Evolutionary conservation across 2,113 vertebrate species (phyloP).

Genomic region (Eidolon helvum): DNA sequence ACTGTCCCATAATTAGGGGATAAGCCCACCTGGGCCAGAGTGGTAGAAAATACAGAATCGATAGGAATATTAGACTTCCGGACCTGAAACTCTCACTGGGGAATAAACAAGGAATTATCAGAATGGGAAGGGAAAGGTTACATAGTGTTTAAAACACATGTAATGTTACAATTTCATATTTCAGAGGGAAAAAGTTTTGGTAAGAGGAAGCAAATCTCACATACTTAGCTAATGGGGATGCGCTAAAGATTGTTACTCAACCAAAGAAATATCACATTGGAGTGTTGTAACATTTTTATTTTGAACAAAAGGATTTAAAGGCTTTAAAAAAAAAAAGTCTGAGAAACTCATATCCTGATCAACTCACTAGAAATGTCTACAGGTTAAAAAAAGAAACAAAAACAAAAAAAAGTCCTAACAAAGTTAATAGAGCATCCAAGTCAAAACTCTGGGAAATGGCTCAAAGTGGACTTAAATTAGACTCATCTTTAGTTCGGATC

Average conservation of each 20-base stretch:
- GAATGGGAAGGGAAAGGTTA: background rate
- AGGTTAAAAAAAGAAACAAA: background rate
- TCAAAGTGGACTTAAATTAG: background rate
- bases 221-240: background rate
- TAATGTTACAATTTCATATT: background rate
- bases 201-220: constrained; percentile 15
- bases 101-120: background rate
- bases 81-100: background rate
- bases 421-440: background rate
- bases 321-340: background rate
- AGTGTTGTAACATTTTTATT: background rate
- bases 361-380: background rate
- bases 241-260: background rate
- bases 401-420: background rate
- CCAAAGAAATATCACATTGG: background rate
- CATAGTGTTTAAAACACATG: constrained; percentile 3
- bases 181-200: background rate
- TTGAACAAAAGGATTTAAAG: background rate
- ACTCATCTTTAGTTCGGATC: background rate
- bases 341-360: background rate
- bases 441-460: background rate
- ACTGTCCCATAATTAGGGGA: background rate
- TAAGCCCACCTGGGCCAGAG: background rate
- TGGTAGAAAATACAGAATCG: background rate
- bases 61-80: background rate